Evolutionary conservation across 2,797 vertebrate species (phyloP), one percentile per base, ranked within the genome.

Genomic region (Trematomus bernacchii): DNA sequence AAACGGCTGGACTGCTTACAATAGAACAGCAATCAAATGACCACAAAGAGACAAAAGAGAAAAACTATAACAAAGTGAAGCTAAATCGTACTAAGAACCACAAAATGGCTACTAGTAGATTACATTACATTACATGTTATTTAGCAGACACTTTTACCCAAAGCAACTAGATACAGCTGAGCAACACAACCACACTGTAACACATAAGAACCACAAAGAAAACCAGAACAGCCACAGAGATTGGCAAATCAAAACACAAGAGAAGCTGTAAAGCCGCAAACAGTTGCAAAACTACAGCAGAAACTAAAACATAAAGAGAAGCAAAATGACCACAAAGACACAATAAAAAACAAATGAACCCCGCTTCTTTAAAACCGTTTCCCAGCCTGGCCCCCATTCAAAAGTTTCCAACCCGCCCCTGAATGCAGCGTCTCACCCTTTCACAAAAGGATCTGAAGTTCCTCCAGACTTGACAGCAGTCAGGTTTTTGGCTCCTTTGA

Each of bases 401-500:
- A 57, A 44, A 13, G 47, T 23, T 23, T 48, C 43, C 16, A 46
- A 33, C 10, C 13, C 12, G 7, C 6, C 15, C 14, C 1, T 59
- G n/a, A 59, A 10, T 13, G 12, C 3, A 77, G 27, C 10, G 0
- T 42, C 94, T 86, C 90, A 99, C 98, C 98, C 98, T 95, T 99
- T 99, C 42, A 99, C 98, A n/a, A 99, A 99, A n/a, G 96, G 95
- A 86, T 99, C 98, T 11, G 98, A 99, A 15, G 96, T 96, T 77
- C 97, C 97, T 93, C 97, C 97, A 50, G 97, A 97, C 91, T 98
- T 99, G 72, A 98, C 97, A 0, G 96, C 97, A 2, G 97, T 98
- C 66, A 99, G 93, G 87, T 99, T 99, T 91, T 97, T 99, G 79
- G 97, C 98, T 91, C 98, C 97, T 92, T 98, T 99, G 80, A 99